phyloP scores from a whole-genome alignment of 2,113 vertebrate genomes.

The Laterallus jamaicensis region DNA sequence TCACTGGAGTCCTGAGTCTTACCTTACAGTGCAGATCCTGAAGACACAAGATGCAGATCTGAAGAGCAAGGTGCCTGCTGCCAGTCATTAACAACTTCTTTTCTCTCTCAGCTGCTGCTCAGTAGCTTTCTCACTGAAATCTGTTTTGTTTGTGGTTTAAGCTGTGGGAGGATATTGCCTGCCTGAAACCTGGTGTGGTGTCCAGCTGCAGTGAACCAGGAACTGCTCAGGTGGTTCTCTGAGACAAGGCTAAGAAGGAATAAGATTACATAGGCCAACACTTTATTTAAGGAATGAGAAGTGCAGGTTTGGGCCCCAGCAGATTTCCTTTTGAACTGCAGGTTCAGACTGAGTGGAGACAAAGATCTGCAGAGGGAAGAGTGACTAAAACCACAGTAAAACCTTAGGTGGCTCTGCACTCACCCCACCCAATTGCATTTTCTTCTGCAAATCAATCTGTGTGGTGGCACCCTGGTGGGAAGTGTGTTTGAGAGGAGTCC shows the following conservation, averaged over 20 bases:
- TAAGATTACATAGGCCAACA: background rate
- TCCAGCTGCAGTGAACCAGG: background rate
- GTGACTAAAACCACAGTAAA: background rate
- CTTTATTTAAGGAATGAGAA: background rate
- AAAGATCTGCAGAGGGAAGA: background rate
- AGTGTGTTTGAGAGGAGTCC: background rate
- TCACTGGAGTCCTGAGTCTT: background rate
- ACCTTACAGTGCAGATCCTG: background rate
- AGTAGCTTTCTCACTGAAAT: background rate
- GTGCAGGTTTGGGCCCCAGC: background rate
- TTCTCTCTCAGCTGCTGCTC: background rate
- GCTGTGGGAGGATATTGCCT: background rate
- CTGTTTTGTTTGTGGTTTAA: background rate
- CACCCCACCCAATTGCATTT: background rate
- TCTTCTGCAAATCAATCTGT: slow-evolving; percentile 12
- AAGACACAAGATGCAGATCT: background rate
- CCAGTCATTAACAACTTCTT: background rate
- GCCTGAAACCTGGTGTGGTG: background rate
- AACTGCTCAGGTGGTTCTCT: background rate
- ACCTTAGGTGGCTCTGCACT: background rate
- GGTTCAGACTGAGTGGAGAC: background rate
- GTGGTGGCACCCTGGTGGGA: background rate
- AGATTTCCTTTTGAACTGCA: background rate
- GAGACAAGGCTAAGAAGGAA: background rate
- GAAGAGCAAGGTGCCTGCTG: background rate